Conservation (phyloP, 2,113 vertebrate genomes). For the Lanius collurio region DNA sequence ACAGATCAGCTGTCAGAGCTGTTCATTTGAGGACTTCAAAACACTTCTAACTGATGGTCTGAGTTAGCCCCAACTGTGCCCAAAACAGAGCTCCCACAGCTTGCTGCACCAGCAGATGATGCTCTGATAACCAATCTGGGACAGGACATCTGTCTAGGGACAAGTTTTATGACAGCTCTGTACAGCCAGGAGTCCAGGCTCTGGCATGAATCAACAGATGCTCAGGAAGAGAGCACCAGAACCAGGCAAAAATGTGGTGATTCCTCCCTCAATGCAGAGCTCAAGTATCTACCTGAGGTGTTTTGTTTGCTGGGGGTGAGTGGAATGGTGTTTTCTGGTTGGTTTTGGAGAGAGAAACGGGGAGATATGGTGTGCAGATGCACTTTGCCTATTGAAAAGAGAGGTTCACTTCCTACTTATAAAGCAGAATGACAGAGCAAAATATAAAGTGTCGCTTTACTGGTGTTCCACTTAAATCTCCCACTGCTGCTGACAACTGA, state of each 20-base stretch:
- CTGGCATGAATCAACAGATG: neutral
- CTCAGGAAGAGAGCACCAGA: neutral
- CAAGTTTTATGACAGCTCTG: neutral
- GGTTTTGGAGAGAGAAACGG: neutral
- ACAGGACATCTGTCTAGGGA: neutral
- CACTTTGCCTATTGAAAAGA: neutral
- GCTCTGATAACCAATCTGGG: neutral
- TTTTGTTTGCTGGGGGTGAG: neutral
- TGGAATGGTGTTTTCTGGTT: neutral
- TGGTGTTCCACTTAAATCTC: neutral
- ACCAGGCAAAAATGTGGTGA: neutral
- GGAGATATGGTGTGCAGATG: neutral
- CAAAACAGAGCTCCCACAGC: neutral
- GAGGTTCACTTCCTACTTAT: neutral
- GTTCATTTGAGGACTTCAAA: neutral
- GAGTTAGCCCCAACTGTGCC: neutral
- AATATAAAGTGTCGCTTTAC: neutral
- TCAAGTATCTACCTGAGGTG: neutral
- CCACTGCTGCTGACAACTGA: neutral
- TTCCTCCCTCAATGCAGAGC: neutral
- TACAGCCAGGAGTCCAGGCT: neutral
- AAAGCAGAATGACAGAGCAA: neutral
- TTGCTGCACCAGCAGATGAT: neutral
- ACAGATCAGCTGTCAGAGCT: conserved; percentile 5
- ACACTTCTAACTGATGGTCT: neutral